Percentiles rank a stretch among this genome's conserved stretches.
Evolutionary conservation across 2,113 vertebrate genomes (phyloP).

Genomic region (Eira barbara): DNA sequence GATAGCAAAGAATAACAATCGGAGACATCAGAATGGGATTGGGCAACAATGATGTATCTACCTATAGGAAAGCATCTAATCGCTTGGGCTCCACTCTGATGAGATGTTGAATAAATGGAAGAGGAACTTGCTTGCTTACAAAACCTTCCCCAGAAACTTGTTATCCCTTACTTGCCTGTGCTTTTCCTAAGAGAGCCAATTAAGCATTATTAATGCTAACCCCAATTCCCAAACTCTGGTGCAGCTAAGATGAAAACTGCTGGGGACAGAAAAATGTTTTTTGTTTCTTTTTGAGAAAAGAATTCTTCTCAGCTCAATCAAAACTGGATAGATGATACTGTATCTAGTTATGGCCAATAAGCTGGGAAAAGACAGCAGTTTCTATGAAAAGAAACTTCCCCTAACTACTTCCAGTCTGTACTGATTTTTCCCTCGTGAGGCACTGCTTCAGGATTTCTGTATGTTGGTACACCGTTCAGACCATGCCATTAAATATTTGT

Average conservation of each 20-base stretch:
- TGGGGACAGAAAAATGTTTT: constrained; percentile 11
- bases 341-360: constrained; percentile 11
- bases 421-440: background rate
- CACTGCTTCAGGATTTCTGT: background rate
- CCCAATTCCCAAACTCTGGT: constrained; percentile 43
- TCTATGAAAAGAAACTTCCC: constrained; percentile 38
- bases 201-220: constrained; percentile 67
- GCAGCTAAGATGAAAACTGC: constrained; percentile 31
- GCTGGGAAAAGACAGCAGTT: background rate
- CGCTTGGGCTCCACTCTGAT: constrained; percentile 40
- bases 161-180: constrained; percentile 56
- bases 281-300: constrained; percentile 45
- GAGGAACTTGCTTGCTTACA: constrained; percentile 65
- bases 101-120: constrained; percentile 64
- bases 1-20: constrained; percentile 51
- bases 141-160: constrained; percentile 62
- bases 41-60: background rate
- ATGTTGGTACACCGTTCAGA: constrained; percentile 2
- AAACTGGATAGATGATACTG: constrained; percentile 35
- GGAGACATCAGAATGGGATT: background rate
- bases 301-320: constrained; percentile 39
- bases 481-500: background rate
- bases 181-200: constrained; percentile 69
- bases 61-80: constrained; percentile 36
- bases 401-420: background rate